These are phyloP conservation scores for Clupea harengus DNA, from an alignment of 2,113 vertebrate genomes.

Conservation along the genomic window DNA sequence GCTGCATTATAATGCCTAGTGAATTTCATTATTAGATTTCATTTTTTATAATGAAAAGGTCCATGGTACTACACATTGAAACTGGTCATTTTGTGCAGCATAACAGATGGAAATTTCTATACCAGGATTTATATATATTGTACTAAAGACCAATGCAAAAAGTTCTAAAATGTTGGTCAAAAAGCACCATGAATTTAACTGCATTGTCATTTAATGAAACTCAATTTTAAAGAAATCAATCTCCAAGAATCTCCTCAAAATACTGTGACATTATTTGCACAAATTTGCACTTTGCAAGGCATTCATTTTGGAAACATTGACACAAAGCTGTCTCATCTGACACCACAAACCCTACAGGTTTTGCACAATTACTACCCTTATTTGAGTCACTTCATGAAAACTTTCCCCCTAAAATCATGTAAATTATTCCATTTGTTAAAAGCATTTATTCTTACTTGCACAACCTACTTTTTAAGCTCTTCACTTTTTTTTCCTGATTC, in stretches of 20 bases:
- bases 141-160: background rate
- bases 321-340: slow-evolving; percentile 1
- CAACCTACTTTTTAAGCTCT: background rate
- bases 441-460: background rate
- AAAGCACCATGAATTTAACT: background rate
- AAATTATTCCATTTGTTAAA: background rate
- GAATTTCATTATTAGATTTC: background rate
- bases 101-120: background rate
- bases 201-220: background rate
- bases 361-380: background rate
- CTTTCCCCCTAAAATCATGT: background rate
- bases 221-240: background rate
- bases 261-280: slow-evolving; percentile 12
- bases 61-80: background rate
- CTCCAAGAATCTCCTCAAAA: background rate
- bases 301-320: background rate
- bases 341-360: slow-evolving; percentile 20
- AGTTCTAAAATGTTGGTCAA: slow-evolving; percentile 1
- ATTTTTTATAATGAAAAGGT: slow-evolving; percentile 3
- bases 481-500: background rate
- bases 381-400: background rate
- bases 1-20: background rate
- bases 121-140: background rate
- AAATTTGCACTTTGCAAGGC: slow-evolving; percentile 11
- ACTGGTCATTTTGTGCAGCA: background rate